phyloP scores from a whole-genome alignment of 1,140 invertebrate species.

The Lycorma delicatula region DNA sequence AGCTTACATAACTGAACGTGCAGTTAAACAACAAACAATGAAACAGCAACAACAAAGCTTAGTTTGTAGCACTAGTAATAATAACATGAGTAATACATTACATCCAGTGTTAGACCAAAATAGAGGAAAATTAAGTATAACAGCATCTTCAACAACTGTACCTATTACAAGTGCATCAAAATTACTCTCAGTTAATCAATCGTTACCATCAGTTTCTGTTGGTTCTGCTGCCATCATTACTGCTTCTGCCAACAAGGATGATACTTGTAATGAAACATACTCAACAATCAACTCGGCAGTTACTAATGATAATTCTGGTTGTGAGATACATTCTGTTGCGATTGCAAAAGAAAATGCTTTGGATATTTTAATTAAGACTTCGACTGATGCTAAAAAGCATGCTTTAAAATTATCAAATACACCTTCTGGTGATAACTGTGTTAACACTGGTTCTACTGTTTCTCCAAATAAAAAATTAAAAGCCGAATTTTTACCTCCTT shows the following conservation, averaged over 20 bases:
- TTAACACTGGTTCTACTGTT: not conserved
- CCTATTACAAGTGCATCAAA: not conserved
- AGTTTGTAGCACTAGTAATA: no score
- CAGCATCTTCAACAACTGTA: not conserved
- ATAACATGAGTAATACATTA: no score
- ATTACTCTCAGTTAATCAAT: no score
- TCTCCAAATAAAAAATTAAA: conserved; percentile 34
- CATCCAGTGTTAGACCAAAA: conserved; percentile 18
- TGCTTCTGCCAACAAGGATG: no score
- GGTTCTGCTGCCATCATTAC: no score
- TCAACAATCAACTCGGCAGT: no score
- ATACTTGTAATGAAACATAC: no score
- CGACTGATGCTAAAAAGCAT: conserved; percentile 8
- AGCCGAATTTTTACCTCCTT: conserved; percentile 43
- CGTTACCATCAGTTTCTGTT: no score
- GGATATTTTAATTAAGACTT: conserved; percentile 17
- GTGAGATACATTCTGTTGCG: no score
- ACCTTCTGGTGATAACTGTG: no score
- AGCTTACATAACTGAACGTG: conserved; percentile 64
- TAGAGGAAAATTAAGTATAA: no score
- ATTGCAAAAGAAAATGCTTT: conserved; percentile 20
- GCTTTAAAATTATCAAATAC: not conserved
- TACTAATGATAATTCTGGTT: no score
- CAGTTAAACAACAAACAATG: conserved; percentile 62
- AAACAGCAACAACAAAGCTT: conserved; percentile 52